Evolutionary conservation across 2,888 invertebrate species (phyloP).

Genomic region (Cryptocheilus praepositus): DNA sequence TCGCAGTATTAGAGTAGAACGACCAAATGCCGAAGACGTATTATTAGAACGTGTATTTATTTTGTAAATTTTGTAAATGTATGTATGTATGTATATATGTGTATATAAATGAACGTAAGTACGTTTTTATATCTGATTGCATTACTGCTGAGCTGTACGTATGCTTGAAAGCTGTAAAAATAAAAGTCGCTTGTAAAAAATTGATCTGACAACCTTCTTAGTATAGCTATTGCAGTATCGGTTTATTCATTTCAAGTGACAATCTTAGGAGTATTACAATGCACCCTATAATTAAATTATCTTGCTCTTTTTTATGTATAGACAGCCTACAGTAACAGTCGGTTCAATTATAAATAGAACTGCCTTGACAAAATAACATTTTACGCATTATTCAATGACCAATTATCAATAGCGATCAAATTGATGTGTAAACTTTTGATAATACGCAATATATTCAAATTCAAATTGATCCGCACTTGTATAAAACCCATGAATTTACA

Average conservation of each 20-base stretch:
- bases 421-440: conserved; percentile 23
- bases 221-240: conserved; percentile 24
- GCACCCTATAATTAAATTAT: conserved; percentile 60
- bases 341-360: conserved; percentile 43
- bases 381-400: conserved; percentile 18
- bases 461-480: conserved; percentile 36
- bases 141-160: conserved; percentile 10
- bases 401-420: too few species aligned
- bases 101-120: too few species aligned
- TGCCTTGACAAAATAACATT: conserved; percentile 43
- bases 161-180: conserved; percentile 6
- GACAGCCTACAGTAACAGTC: conserved; percentile 62
- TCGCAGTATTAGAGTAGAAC: conserved; percentile 48
- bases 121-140: conserved; percentile 2
- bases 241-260: conserved; percentile 66
- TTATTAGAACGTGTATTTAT: conserved; percentile 54
- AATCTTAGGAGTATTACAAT: conserved; percentile 66
- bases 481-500: conserved; percentile 47
- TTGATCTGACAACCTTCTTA: conserved; percentile 13
- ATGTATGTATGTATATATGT: conserved; percentile 51
- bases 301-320: conserved; percentile 36
- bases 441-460: conserved; percentile 20
- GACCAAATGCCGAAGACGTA: conserved; percentile 41
- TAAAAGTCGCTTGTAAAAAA: background rate
- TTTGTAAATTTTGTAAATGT: conserved; percentile 54